Evolutionary conservation across 2,113 vertebrate genomes (phyloP), one percentile per base, ranked within the genome.

Genomic region (Sebastes schlegelii): DNA sequence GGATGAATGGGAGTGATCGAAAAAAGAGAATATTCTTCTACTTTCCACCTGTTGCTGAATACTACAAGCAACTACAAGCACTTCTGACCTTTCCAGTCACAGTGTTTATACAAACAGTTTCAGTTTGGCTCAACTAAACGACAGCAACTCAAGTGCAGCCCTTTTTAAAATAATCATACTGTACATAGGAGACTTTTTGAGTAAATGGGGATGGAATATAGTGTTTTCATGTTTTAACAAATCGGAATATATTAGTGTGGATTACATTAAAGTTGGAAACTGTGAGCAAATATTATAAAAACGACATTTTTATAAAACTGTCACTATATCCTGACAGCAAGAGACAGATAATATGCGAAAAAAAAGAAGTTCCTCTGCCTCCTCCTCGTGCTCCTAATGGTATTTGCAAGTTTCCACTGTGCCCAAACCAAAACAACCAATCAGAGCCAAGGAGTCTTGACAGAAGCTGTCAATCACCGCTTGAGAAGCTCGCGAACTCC

Each of bases 1-100:
- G 8, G 5, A 69, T 45, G 26, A 71, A 58, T 42, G 46, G 78
- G 14, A 79, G 60, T 52, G 67, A 45, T 19, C 0, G 0, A 34
- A 73, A 7, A 23, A 51, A 46, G 11, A 43, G 42, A 55, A 42
- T 26, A 43, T 23, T 61, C 11, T 62, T 74, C 21, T 16, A 63
- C 51, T 75, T 80, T 67, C 67, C 64, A 75, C 63, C 58, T 65
- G 23, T 21, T 61, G 65, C 57, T 66, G 51, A 79, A 58, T 68
- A 54, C 63, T 61, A 13, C n/a, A 58, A 60, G n/a, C 42, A 57
- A n/a, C 72, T 49, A 55, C 21, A 67, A 60, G 19, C n/a, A 52
- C 23, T 13, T 60, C 13, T 75, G 65, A 46, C 65, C 66, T 71
- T 64, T 66, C 34, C 34, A 46, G 13, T 34, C 60, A 21, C 43